A percentile compares a stretch with the other conserved stretches of the same genome.
phyloP scores from a whole-genome alignment of 2,888 invertebrate genomes.

The Oxycera nigricornis region DNA sequence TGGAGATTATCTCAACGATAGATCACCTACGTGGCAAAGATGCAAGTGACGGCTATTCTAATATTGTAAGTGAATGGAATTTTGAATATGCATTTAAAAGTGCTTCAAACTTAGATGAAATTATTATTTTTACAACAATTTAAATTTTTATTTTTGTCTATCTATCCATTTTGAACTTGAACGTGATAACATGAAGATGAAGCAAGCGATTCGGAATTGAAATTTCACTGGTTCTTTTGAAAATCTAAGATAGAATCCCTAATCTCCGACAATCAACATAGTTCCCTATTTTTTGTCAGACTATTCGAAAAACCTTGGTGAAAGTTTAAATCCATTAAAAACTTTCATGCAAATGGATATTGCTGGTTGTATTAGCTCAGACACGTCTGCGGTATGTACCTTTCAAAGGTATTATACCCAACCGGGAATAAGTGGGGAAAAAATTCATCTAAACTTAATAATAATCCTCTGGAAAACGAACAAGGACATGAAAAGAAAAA shows the following conservation, averaged over 20 bases:
- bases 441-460: constrained; percentile 45
- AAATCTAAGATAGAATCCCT: too few species aligned
- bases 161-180: too few species aligned
- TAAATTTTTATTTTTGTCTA: too few species aligned
- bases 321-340: constrained; percentile 48
- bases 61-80: background rate
- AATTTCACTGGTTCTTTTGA: too few species aligned
- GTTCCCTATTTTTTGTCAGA: background rate
- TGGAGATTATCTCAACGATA: constrained; percentile 21
- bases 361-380: constrained; percentile 39
- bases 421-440: background rate
- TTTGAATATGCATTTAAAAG: background rate
- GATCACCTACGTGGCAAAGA: constrained; percentile 2
- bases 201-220: background rate
- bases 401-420: constrained; percentile 19
- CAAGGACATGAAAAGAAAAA: constrained; percentile 35
- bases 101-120: background rate
- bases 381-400: constrained; percentile 33
- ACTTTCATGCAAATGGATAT: constrained; percentile 48
- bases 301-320: constrained; percentile 41
- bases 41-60: background rate
- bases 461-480: constrained; percentile 42
- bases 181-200: background rate
- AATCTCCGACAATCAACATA: too few species aligned
- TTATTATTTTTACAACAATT: background rate